phyloP scores from a whole-genome alignment of 2,113 vertebrate genomes.

The Pterocles burchelli region DNA sequence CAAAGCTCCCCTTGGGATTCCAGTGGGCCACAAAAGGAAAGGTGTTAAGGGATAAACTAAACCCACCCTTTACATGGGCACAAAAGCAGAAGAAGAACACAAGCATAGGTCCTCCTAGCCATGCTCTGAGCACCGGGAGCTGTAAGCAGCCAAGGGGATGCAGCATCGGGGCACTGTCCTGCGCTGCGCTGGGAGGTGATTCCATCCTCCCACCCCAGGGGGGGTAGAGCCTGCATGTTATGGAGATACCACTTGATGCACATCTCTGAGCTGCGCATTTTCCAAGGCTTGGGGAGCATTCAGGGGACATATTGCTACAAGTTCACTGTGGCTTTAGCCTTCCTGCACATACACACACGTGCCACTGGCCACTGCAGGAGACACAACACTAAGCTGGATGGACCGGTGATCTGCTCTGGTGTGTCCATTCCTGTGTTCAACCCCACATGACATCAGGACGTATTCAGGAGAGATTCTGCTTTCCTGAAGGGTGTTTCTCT shows the following conservation, averaged over 20 bases:
- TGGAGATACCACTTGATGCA: rapidly evolving
- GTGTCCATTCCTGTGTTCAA: neutral
- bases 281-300: rapidly evolving
- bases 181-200: neutral
- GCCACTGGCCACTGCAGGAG: neutral
- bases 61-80: neutral
- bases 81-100: neutral
- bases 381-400: neutral
- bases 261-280: rapidly evolving
- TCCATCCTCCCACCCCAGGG: neutral
- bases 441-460: neutral
- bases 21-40: neutral
- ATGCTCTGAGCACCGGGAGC: neutral
- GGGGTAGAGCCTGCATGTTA: neutral
- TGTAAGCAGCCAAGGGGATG: neutral
- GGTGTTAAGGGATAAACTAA: neutral
- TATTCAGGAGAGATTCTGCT: neutral
- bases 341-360: neutral
- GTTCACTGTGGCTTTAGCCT: neutral
- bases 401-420: neutral
- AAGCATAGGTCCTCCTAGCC: neutral
- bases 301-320: neutral
- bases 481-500: neutral
- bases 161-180: neutral
- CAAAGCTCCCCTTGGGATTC: neutral